phyloP scores from a whole-genome alignment of 35 echinoderm and acorn worm species.

The Eucidaris tribuloides region DNA sequence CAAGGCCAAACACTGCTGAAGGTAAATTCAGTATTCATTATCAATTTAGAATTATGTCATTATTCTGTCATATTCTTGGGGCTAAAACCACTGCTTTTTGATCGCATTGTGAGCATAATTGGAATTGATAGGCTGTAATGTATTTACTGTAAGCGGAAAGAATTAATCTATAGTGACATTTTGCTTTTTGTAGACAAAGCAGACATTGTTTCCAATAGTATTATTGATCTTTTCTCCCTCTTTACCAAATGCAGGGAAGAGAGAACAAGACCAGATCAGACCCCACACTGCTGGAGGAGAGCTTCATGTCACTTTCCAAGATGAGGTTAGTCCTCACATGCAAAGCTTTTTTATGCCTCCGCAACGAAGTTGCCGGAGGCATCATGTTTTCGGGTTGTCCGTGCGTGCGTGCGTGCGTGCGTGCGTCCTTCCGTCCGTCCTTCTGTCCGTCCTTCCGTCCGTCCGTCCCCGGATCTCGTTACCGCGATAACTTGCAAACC shows the following conservation, averaged over 20 bases:
- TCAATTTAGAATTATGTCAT: too few species aligned
- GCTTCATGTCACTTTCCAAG: slow-evolving; percentile 59
- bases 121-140: not conserved
- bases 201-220: not conserved
- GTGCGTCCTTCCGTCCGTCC: too few species aligned
- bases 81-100: not conserved
- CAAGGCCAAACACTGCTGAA: slow-evolving; percentile 82
- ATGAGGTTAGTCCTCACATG: slow-evolving; percentile 57
- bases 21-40: slow-evolving; percentile 42
- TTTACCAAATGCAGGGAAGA: slow-evolving; percentile 18
- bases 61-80: not conserved
- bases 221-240: not conserved
- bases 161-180: not conserved
- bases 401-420: too few species aligned
- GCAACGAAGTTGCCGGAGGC: too few species aligned
- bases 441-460: too few species aligned
- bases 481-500: too few species aligned
- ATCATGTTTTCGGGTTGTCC: too few species aligned
- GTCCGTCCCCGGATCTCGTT: too few species aligned
- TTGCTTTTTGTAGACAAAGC: not conserved
- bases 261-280: too few species aligned
- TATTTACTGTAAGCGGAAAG: not conserved
- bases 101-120: not conserved
- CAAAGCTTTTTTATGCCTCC: too few species aligned
- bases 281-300: slow-evolving; percentile 55